Evolutionary conservation across 2,888 invertebrate genomes (phyloP), one percentile per base, ranked within the genome.

Genomic region (Cephus spinipes): DNA sequence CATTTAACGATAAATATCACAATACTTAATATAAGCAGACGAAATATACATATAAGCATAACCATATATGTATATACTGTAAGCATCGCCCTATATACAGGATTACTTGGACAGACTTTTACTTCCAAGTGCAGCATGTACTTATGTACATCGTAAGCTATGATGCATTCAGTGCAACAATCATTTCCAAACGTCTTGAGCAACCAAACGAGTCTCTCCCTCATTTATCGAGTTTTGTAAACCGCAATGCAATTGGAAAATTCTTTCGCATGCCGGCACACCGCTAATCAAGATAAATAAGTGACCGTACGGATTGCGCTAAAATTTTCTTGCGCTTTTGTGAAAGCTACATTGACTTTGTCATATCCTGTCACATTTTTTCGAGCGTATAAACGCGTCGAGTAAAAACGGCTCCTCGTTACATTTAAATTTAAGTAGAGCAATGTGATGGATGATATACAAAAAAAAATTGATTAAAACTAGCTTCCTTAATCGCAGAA

Each of bases 221-320:
- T 84, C 83, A 85, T 85, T 86, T 81, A 84, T 84, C 69, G 79
- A 73, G 78, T 83, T 84, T 82, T 85, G 82, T 77, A 82, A 84
- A 85, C 79, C 73, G 68, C 36, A 36, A 68, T 76, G 79, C 76
- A 79, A 79, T 76, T 74, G 79, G 73, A 79, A 79, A 76, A 76
- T 55, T 32, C 31, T 33, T 31, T 71, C 31, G 71, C 31, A 33
- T 71, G 15, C 33, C 12, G 9, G 23, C 9, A 9, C 23, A 55
- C 23, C 23, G 23, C 55, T 23, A 23, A 55, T 55, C 9, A 55
- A 55, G 55, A 55, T 55, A 55, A 23, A 55, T 55, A 55, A 55
- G 9, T 23, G 55, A 23, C 23, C 55, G 55, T 55, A 55, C 23
- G 23, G 23, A 55, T 55, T 55, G 23, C 55, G 55, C 15, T 23